Percentiles rank a stretch among this genome's conserved stretches.
Conservation (phyloP, 2,113 vertebrate genomes). For the Casuarius casuarius region DNA sequence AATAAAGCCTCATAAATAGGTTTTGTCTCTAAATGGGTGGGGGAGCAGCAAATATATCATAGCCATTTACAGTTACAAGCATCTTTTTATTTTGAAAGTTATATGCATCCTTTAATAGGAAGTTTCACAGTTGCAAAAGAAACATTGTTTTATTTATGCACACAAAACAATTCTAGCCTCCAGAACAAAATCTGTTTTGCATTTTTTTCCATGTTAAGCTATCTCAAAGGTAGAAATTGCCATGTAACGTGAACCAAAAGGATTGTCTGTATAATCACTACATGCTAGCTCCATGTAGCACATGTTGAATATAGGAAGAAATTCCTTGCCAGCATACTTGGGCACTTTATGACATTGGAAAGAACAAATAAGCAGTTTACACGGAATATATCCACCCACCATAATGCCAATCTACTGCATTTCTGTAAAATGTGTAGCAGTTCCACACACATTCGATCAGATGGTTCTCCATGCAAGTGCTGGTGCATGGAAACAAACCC, state of each 20-base stretch:
- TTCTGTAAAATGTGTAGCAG: not conserved
- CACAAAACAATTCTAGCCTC: conserved; percentile 46
- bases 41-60: conserved; percentile 64
- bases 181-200: not conserved
- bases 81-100: conserved; percentile 74
- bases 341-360: not conserved
- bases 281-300: not conserved
- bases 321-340: not conserved
- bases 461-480: not conserved
- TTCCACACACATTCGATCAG: not conserved
- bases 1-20: conserved; percentile 84
- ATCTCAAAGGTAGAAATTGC: not conserved
- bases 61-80: conserved; percentile 75
- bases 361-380: not conserved
- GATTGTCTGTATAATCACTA: not conserved
- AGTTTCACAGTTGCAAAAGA: conserved; percentile 73
- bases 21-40: conserved; percentile 74
- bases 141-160: conserved; percentile 55
- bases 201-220: not conserved
- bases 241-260: not conserved
- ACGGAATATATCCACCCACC: not conserved
- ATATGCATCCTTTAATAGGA: conserved; percentile 68
- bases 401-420: not conserved
- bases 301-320: not conserved
- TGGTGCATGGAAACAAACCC: not conserved